These are phyloP conservation scores for Melanerpes formicivorus DNA, from an alignment of 2,113 vertebrate genomes.

Conservation along the genomic window DNA sequence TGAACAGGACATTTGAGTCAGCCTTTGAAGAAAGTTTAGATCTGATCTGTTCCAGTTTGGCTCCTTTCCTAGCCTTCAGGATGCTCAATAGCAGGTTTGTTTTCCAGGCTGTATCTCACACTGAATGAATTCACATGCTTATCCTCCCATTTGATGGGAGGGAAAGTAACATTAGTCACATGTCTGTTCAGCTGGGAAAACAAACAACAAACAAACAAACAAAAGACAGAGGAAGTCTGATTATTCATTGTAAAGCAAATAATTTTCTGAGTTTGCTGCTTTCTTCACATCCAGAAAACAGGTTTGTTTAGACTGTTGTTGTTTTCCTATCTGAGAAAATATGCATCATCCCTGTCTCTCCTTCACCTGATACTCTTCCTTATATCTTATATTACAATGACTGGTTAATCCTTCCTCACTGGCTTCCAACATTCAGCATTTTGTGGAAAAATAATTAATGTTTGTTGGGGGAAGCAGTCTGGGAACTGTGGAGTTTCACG, in stretches of 20 bases:
- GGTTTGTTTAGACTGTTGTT: background rate
- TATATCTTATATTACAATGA: background rate
- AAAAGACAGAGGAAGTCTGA: background rate
- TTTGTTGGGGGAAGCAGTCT: constrained; percentile 13
- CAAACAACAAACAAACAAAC: background rate
- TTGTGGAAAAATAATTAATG: constrained; percentile 40
- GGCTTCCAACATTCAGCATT: background rate
- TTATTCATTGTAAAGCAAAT: background rate
- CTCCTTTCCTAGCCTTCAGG: background rate
- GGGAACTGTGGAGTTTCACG: constrained; percentile 41
- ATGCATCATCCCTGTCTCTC: background rate
- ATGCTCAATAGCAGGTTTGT: constrained; percentile 24
- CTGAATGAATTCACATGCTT: background rate
- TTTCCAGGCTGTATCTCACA: constrained; percentile 17
- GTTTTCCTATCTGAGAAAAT: background rate
- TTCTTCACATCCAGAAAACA: background rate
- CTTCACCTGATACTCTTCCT: background rate
- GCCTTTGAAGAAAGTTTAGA: background rate
- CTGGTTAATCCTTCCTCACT: background rate
- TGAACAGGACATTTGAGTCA: background rate
- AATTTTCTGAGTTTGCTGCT: background rate
- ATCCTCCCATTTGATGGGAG: background rate
- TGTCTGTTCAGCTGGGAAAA: background rate
- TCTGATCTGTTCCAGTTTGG: background rate
- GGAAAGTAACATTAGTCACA: constrained; percentile 1